Evolutionary conservation across 2,797 vertebrate species (phyloP).

Genomic region (Enteromius thamalakanensis): DNA sequence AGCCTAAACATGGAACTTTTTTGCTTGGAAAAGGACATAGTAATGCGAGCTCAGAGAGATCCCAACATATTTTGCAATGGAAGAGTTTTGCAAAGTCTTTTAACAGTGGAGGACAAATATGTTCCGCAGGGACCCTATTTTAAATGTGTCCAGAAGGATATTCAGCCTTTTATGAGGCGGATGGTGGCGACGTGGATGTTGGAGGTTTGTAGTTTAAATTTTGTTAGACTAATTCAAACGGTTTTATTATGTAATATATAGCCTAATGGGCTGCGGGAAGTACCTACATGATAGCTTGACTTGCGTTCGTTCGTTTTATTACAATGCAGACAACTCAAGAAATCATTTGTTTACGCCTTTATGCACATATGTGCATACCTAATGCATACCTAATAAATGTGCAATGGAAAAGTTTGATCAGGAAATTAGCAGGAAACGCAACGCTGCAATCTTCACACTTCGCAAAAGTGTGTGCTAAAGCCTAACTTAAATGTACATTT

Average conservation of each 20-base stretch:
- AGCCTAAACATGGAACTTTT: constrained; percentile 76
- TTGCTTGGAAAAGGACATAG: constrained; percentile 83
- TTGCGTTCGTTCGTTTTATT: neutral
- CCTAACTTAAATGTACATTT: constrained; percentile 62
- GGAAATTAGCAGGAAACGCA: constrained; percentile 40
- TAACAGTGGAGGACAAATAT: constrained; percentile 90
- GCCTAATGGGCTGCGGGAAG: neutral
- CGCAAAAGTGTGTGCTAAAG: neutral
- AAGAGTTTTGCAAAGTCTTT: constrained; percentile 89
- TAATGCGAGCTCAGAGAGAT: constrained; percentile 86
- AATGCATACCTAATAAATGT: neutral
- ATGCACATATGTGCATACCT: neutral
- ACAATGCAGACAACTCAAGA: neutral
- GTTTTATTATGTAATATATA: constrained; percentile 8
- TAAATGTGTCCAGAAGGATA: constrained; percentile 91
- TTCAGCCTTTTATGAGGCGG: constrained; percentile 92
- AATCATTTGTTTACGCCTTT: neutral
- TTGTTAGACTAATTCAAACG: neutral
- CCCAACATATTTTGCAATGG: constrained; percentile 87
- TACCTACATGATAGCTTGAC: neutral
- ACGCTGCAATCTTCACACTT: neutral
- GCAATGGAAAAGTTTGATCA: neutral
- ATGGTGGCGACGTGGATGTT: constrained; percentile 97
- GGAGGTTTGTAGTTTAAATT: constrained; percentile 82
- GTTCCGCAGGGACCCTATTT: constrained; percentile 91